phyloP scores from a whole-genome alignment of 2,113 vertebrate genomes.

The Pipra filicauda region DNA sequence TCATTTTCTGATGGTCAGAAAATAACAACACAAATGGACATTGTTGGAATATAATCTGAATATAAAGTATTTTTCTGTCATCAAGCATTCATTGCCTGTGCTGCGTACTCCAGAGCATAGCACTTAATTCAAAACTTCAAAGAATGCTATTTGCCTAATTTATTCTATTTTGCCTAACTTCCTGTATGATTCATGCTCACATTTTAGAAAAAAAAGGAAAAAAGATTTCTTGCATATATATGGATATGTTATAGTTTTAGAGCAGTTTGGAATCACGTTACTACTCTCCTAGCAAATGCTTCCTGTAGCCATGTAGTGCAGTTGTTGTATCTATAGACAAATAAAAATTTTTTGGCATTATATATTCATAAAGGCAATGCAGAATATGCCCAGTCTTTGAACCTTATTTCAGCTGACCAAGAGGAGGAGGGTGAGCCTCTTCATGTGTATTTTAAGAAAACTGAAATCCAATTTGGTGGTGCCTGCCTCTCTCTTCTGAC shows the following conservation, averaged over 20 bases:
- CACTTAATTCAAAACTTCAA: background rate
- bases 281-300: background rate
- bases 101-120: background rate
- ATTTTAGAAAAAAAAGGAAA: background rate
- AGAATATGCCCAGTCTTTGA: background rate
- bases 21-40: background rate
- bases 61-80: background rate
- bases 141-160: background rate
- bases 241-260: background rate
- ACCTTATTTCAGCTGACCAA: background rate
- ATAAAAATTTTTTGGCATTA: background rate
- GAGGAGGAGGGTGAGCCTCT: background rate
- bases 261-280: background rate
- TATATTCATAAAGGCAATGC: background rate
- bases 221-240: background rate
- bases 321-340: background rate
- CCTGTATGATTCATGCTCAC: background rate
- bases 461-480: background rate
- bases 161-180: background rate
- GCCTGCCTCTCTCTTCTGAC: background rate
- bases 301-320: background rate
- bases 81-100: background rate
- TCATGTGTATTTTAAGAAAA: background rate
- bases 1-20: slow-evolving; percentile 1
- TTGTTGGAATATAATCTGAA: background rate